A percentile compares a stretch with the other conserved stretches of the same genome.
Conservation (phyloP, 2,113 vertebrate genomes). For the Phocoena phocoena region DNA sequence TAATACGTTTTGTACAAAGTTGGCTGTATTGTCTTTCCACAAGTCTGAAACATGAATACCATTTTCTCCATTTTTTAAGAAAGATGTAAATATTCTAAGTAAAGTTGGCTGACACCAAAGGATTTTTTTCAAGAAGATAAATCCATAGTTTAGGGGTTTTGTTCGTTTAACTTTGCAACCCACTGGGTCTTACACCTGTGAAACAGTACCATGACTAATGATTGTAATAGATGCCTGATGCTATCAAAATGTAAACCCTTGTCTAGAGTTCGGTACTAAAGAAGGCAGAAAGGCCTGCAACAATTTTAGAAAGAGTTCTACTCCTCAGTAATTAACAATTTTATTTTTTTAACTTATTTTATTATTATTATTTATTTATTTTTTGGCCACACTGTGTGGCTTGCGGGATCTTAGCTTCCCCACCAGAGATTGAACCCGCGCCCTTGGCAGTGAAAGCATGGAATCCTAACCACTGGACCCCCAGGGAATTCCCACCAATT, state of each 20-base stretch:
- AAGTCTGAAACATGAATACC: neutral
- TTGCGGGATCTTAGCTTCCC: too few relatives aligned
- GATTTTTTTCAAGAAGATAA: neutral
- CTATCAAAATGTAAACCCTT: neutral
- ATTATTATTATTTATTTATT: too few relatives aligned
- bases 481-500: too few relatives aligned
- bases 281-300: neutral
- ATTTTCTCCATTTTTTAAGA: neutral
- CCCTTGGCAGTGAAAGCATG: too few relatives aligned
- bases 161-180: slow-evolving; percentile 24
- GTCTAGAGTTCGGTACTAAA: neutral
- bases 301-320: neutral
- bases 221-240: neutral
- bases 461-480: too few relatives aligned
- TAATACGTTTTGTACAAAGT: neutral
- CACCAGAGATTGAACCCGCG: too few relatives aligned
- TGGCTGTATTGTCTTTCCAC: slow-evolving; percentile 23
- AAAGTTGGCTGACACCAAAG: neutral
- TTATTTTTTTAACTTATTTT: neutral
- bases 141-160: neutral
- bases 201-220: neutral
- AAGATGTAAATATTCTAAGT: slow-evolving; percentile 21
- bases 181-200: slow-evolving; percentile 44
- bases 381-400: too few relatives aligned
- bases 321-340: neutral